A percentile compares a stretch with the other conserved stretches of the same genome.
phyloP scores from a whole-genome alignment of 2,888 invertebrate genomes.

The Leucophenga maculata region DNA sequence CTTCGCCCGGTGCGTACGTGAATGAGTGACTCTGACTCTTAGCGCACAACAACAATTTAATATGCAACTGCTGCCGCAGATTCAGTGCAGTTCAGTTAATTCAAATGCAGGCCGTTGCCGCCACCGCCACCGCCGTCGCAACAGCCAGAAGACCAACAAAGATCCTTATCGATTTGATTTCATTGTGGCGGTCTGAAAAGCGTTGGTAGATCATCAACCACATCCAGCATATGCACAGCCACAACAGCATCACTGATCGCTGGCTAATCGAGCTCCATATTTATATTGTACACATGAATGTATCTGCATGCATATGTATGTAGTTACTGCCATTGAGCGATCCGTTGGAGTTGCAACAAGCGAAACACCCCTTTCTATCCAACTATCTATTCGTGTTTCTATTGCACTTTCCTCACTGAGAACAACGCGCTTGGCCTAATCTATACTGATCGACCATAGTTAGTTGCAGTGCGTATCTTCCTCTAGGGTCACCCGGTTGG shows the following conservation, averaged over 20 bases:
- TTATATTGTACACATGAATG: too few relatives aligned
- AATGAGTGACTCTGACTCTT: slow-evolving; percentile 33
- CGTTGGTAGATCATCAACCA: neutral
- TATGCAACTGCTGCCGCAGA: slow-evolving; percentile 65
- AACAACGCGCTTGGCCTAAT: neutral
- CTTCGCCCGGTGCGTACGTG: slow-evolving; percentile 31
- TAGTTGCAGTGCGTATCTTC: neutral
- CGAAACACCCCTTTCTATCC: neutral
- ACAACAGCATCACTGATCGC: neutral
- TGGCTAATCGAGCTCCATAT: too few relatives aligned
- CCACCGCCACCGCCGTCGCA: neutral
- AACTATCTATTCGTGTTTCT: too few relatives aligned
- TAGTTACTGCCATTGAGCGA: neutral
- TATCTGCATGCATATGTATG: too few relatives aligned
- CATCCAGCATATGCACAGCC: neutral
- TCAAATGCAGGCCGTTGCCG: neutral
- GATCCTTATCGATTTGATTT: too few relatives aligned
- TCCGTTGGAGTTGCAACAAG: too few relatives aligned
- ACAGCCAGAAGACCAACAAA: too few relatives aligned
- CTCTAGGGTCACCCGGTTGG: neutral
- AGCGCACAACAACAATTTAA: slow-evolving; percentile 67
- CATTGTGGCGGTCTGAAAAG: too few relatives aligned
- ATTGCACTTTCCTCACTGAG: neutral
- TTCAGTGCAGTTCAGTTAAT: neutral
- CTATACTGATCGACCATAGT: neutral